These are phyloP conservation scores for Lithophane semibrunnea DNA, from an alignment of 2,888 invertebrate species.

Conservation along the genomic window DNA sequence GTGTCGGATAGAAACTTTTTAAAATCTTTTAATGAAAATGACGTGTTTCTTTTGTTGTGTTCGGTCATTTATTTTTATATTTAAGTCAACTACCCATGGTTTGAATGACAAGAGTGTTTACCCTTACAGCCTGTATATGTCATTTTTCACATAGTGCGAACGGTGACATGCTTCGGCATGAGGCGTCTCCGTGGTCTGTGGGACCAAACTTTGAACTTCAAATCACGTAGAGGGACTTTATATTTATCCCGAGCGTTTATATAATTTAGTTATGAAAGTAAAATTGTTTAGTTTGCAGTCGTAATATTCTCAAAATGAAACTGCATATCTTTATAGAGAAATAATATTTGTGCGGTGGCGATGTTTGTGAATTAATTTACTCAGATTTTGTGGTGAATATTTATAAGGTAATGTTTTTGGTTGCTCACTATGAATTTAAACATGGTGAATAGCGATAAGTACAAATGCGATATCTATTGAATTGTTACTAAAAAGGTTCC, in stretches of 20 bases:
- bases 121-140: too few species aligned
- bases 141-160: neutral
- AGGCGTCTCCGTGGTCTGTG: neutral
- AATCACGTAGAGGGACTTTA: slow-evolving; percentile 55
- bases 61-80: too few species aligned
- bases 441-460: neutral
- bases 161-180: neutral
- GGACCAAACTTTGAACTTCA: slow-evolving; percentile 33
- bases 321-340: slow-evolving; percentile 33
- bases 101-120: too few species aligned
- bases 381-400: neutral
- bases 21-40: too few species aligned
- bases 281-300: slow-evolving; percentile 55
- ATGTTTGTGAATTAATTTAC: slow-evolving; percentile 2
- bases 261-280: slow-evolving; percentile 49
- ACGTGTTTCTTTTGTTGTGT: too few species aligned
- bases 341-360: slow-evolving; percentile 15
- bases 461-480: neutral
- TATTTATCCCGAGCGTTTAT: slow-evolving; percentile 47
- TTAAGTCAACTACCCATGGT: too few species aligned
- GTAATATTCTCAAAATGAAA: slow-evolving; percentile 41
- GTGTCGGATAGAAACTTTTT: too few species aligned
- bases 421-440: neutral
- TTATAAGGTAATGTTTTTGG: neutral
- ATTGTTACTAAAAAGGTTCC: neutral